These are phyloP conservation scores for Halictus ligatus DNA, from an alignment of 2,888 invertebrate species.

Conservation along the genomic window DNA sequence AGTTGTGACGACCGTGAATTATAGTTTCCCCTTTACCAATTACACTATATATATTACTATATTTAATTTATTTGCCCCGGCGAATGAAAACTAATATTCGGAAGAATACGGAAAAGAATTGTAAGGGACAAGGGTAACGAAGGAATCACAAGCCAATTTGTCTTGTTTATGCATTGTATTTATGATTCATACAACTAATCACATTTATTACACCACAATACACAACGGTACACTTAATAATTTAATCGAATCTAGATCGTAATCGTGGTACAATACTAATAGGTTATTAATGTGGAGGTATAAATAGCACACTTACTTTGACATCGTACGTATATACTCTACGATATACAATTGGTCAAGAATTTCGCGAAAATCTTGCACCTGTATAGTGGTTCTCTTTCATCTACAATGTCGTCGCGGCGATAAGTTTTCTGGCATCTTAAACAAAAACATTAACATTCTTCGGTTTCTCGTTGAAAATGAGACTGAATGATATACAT, in stretches of 20 bases:
- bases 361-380: conserved; percentile 54
- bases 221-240: conserved; percentile 83
- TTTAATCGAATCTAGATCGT: conserved; percentile 81
- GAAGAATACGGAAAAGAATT: neutral
- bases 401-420: conserved; percentile 44
- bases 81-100: neutral
- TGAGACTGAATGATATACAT: conserved; percentile 17
- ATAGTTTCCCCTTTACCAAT: too few species aligned
- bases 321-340: conserved; percentile 78
- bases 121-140: neutral
- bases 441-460: conserved; percentile 8
- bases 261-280: conserved; percentile 79
- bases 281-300: conserved; percentile 78
- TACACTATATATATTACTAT: too few species aligned
- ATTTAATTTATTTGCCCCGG: too few species aligned
- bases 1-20: too few species aligned
- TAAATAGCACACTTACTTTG: conserved; percentile 82
- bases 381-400: conserved; percentile 37
- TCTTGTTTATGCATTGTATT: conserved; percentile 68
- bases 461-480: conserved; percentile 24
- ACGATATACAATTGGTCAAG: conserved; percentile 70
- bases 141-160: neutral
- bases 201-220: conserved; percentile 84
- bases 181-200: conserved; percentile 78
- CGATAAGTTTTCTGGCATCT: conserved; percentile 28